Base-by-base conservation (phyloP, 2,888 invertebrate species). In the Anodontia alba region DNA sequence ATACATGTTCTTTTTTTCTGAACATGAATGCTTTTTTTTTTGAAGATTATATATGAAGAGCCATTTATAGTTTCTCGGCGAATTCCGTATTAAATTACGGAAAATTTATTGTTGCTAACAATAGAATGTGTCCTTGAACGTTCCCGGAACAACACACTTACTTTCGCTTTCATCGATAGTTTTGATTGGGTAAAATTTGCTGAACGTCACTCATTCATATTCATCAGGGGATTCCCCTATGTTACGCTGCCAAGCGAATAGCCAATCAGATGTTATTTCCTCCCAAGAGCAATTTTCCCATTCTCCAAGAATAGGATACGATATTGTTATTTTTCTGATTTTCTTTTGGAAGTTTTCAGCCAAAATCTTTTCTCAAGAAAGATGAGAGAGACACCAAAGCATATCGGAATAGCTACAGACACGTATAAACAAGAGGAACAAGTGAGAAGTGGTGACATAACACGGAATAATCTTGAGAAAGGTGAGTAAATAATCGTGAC, bases 151-250 rank as follows among this genome's bases (percentile, higher is more conserved):
- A 46, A 46, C 20, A 38, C 5, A 23, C 57, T 29, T 26, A 23
- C 29, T 57, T 57, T 26, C 26, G 57, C 3, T 57, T 57, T 26
- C 5, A 23, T 26, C 57, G 10, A 10, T 1, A 10, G 23, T 26
- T 57, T 57, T 29, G 5, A 57, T 57, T 57, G 57, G 57, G 7
- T 29, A 5, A 29, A 5, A 38, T 38, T 5, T 8, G 5, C 7
- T 38, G 7, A 38, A 38, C 46, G 46, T 46, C 46, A 17, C 5
- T 20, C 17, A 20, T 62, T 43, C 12, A 66, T 73, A 73, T 66
- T 66, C 76, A 78, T 80, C 43, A 84, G 84, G 84, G 84, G 79
- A 71, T 81, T 81, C 79, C 81, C 84, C 84, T 69, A 73, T 29
- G 10, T 81, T 78, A 84, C 84, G 81, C 72, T 26, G 23, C 38